phyloP scores from a whole-genome alignment of 2,113 vertebrate species.

The Cranoglanis bouderius region DNA sequence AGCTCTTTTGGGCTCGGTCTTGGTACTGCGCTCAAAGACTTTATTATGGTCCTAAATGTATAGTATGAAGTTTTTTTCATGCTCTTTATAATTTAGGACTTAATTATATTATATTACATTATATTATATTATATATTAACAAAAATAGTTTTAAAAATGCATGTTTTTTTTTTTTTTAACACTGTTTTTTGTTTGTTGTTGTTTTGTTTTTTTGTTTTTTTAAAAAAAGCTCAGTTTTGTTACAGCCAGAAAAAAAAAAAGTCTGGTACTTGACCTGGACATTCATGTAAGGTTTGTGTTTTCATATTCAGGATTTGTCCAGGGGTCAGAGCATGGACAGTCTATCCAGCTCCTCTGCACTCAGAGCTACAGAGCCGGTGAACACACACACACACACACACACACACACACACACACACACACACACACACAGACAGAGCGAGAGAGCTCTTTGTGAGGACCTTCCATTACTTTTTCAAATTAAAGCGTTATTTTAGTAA shows the following conservation, averaged over 20 bases:
- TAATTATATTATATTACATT: too few species aligned
- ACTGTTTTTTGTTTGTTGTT: not conserved
- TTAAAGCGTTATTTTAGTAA: not conserved
- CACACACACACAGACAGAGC: not conserved
- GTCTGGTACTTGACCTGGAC: not conserved
- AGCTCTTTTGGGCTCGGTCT: not conserved
- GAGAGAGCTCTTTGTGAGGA: not conserved
- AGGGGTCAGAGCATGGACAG: conserved; percentile 82
- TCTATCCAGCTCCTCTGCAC: conserved; percentile 77
- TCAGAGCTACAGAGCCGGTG: conserved; percentile 92
- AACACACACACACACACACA: conserved; percentile 57
- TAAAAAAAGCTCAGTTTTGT: not conserved
- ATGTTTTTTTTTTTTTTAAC: too few species aligned
- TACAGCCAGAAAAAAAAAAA: not conserved
- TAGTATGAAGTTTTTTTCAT: not conserved
- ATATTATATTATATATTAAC: too few species aligned
- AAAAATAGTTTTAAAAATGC: not conserved
- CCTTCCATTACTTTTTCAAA: too few species aligned
- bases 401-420: not conserved
- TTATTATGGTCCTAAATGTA: not conserved
- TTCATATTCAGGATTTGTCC: conserved; percentile 76
- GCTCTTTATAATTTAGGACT: not conserved
- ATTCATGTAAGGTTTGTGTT: conserved; percentile 31
- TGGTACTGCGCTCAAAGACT: not conserved
- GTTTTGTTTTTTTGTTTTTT: too few species aligned